Conservation (phyloP, 2,797 vertebrate genomes). For the Prionace glauca region DNA sequence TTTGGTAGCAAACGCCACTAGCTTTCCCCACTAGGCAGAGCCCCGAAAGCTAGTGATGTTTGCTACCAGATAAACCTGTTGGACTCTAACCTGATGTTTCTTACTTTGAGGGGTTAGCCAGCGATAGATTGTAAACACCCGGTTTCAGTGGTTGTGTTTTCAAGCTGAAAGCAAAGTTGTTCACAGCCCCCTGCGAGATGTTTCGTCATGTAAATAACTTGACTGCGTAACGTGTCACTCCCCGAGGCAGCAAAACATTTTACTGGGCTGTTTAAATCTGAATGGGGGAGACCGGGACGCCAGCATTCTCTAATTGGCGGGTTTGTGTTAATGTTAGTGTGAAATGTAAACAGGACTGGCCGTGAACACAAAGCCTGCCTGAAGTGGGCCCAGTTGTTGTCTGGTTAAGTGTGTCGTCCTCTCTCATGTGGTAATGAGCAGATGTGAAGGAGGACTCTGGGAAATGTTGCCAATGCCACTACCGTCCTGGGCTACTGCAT, state of each 20-base stretch:
- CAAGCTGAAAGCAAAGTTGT: conserved; percentile 23
- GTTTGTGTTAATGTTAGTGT: conserved; percentile 34
- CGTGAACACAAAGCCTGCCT: conserved; percentile 12
- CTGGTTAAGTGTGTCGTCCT: not conserved
- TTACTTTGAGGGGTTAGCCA: not conserved
- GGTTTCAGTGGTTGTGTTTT: not conserved
- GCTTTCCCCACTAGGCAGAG: too few relatives aligned
- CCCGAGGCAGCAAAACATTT: conserved; percentile 29
- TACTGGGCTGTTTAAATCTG: conserved; percentile 15
- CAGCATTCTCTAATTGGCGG: not conserved
- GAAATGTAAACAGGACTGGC: conserved; percentile 28
- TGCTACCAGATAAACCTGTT: too few relatives aligned
- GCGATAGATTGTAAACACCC: not conserved
- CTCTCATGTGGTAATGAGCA: not conserved
- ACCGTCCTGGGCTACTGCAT: too few relatives aligned
- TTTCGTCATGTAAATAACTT: conserved; percentile 18
- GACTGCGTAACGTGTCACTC: not conserved
- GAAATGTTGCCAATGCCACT: not conserved
- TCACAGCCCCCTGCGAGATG: conserved; percentile 10
- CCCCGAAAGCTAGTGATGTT: too few relatives aligned
- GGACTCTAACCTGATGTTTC: too few relatives aligned
- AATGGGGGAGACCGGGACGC: conserved; percentile 14
- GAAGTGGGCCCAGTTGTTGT: not conserved
- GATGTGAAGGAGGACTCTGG: not conserved
- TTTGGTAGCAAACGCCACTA: too few relatives aligned